Evolutionary conservation across 1,140 invertebrate species (phyloP).

Genomic region (Achatina immaculata): DNA sequence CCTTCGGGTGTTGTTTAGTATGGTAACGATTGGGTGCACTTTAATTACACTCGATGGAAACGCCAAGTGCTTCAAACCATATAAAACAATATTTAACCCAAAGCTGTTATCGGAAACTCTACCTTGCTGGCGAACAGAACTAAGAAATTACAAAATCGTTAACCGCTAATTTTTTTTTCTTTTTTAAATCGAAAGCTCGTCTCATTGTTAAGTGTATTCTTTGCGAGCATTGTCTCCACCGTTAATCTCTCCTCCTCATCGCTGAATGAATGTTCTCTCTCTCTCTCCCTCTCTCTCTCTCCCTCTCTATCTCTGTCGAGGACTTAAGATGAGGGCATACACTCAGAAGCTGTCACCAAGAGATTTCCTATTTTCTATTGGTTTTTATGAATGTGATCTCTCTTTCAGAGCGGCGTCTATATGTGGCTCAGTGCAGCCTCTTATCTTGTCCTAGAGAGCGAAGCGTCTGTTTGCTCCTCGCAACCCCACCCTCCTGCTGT

Average conservation of each 20-base stretch:
- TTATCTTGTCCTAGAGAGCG: not conserved
- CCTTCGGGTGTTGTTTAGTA: not conserved
- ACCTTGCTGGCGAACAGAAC: not conserved
- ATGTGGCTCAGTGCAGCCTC: not conserved
- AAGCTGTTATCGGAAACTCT: not conserved
- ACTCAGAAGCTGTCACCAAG: not conserved
- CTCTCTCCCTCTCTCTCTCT: not conserved
- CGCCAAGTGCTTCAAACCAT: not conserved
- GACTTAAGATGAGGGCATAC: not conserved
- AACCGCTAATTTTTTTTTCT: constrained; percentile 5
- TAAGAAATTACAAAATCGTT: not conserved
- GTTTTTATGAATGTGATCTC: not conserved
- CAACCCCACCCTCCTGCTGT: not conserved
- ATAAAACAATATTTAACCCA: not conserved
- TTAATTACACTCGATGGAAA: not conserved
- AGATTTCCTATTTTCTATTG: too few species aligned
- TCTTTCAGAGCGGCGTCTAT: not conserved
- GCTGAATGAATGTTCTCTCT: not conserved
- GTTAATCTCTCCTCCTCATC: too few species aligned
- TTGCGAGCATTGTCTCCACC: too few species aligned
- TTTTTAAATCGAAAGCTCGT: too few species aligned
- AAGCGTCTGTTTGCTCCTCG: not conserved
- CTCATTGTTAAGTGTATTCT: too few species aligned
- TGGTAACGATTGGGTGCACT: not conserved
- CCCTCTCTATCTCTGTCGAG: not conserved